Conservation (phyloP, 2,797 vertebrate genomes). For the Sebastes miniatus region DNA sequence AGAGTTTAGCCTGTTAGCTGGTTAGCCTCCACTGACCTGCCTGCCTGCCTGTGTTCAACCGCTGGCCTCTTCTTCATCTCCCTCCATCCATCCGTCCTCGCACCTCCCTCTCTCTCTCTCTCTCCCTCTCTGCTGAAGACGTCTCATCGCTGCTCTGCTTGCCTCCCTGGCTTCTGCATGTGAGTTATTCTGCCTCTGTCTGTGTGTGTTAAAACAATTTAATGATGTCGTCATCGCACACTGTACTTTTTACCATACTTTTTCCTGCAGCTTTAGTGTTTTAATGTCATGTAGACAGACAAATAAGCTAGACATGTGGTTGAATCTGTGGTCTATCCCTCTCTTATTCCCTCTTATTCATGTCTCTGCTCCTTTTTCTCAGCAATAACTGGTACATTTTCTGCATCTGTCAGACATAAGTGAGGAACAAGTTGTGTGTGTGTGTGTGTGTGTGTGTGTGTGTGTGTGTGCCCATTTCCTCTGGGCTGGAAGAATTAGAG, state of each 20-base stretch:
- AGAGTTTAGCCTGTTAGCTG: slow-evolving; percentile 36
- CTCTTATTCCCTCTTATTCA: neutral
- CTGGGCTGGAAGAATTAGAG: neutral
- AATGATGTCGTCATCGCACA: slow-evolving; percentile 4
- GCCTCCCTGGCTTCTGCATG: slow-evolving; percentile 40
- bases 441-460: neutral
- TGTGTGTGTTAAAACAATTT: slow-evolving; percentile 22
- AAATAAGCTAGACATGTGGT: slow-evolving; percentile 20
- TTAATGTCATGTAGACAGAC: slow-evolving; percentile 12
- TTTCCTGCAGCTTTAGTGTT: slow-evolving; percentile 1
- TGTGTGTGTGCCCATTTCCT: neutral
- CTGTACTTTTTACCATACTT: neutral
- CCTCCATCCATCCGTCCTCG: neutral
- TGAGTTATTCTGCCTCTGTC: slow-evolving; percentile 57
- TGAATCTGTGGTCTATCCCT: neutral
- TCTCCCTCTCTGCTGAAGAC: slow-evolving; percentile 35
- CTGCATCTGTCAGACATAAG: neutral
- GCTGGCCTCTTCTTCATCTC: slow-evolving; percentile 20
- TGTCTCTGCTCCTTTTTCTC: slow-evolving; percentile 8
- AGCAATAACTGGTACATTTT: neutral
- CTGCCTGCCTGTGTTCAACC: slow-evolving; percentile 2
- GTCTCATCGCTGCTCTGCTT: slow-evolving; percentile 21
- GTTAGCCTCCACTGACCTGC: slow-evolving; percentile 37
- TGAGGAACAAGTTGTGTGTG: neutral
- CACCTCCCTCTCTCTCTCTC: neutral